Base-by-base conservation (phyloP, 2,113 vertebrate genomes). In the Datnioides undecimradiatus region DNA sequence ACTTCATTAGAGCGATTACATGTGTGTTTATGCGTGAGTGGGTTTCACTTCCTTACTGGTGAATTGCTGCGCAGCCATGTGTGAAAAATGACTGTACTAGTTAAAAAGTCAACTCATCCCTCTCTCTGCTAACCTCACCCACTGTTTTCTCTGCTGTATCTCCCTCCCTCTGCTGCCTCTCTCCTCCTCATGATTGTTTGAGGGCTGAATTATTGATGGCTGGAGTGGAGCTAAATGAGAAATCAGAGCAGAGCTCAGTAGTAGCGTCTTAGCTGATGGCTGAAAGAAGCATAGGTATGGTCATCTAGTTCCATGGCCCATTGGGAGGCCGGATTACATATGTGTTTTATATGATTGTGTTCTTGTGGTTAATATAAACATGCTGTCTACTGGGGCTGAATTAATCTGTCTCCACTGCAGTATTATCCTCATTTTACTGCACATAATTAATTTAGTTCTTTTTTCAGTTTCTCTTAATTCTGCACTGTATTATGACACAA, bases 201-300 rank as follows among this genome's bases (percentile, higher is more conserved):
- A 90, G 80, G 81, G 70, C 86, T 94, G 84, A 92, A 94, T 93
- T 89, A 93, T 94, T 93, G 87, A 94, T 94, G 83, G 76, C 59
- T 65, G 58, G 73, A 83, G 84, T 87, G 60, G 80, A 84, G 84
- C 83, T 88, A 88, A 90, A 89, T 90, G 89, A 88, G 88, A 93
- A 91, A 93, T 93, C 90, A 91, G 87, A 92, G 79, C 73, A 80
- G 72, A 77, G 62, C 45, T 67, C 52, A 27, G 70, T 13, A 54
- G 54, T 34, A 58, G 75, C 14, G 54, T 63, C 54, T 76, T 55
- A 31, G 66, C 79, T 64, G 36, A 58, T 67, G 68, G 73, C 55
- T 78, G 72, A 54, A 63, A 49, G 51, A 69, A 73, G 25, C 74
- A 59, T 49, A 76, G 70, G 67, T 58, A 80, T 63, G 68, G 73